These are phyloP conservation scores for Limnothrissa miodon DNA, from an alignment of 2,113 vertebrate genomes.

Conservation along the genomic window DNA sequence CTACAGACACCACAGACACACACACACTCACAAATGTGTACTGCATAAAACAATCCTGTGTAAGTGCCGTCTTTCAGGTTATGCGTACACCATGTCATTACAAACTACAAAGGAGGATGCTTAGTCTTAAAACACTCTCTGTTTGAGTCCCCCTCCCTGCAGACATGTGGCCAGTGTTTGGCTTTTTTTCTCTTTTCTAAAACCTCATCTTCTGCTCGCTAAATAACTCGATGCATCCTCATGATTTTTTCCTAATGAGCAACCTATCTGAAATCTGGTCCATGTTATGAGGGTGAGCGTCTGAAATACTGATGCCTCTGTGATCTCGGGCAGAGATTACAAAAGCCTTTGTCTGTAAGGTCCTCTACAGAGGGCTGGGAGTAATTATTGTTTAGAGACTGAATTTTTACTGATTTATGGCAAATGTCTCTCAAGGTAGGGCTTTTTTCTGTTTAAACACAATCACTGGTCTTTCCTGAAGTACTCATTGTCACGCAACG, in stretches of 20 bases:
- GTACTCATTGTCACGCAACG: slow-evolving; percentile 74
- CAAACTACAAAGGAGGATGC: slow-evolving; percentile 70
- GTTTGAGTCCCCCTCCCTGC: slow-evolving; percentile 64
- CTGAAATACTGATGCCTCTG: slow-evolving; percentile 48
- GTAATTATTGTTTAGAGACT: slow-evolving; percentile 76
- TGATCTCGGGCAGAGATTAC: slow-evolving; percentile 69
- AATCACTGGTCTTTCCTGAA: slow-evolving; percentile 64
- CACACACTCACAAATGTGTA: not conserved
- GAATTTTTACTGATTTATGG: slow-evolving; percentile 73
- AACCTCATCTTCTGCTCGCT: slow-evolving; percentile 45
- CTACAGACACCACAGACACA: not conserved
- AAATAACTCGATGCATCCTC: slow-evolving; percentile 73
- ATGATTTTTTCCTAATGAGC: slow-evolving; percentile 73
- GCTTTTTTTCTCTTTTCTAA: slow-evolving; percentile 42
- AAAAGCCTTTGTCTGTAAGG: slow-evolving; percentile 70
- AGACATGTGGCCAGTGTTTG: slow-evolving; percentile 69
- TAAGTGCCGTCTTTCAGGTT: slow-evolving; percentile 61
- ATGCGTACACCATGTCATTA: slow-evolving; percentile 71
- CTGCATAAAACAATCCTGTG: slow-evolving; percentile 62
- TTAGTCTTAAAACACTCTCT: slow-evolving; percentile 73
- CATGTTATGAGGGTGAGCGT: slow-evolving; percentile 66
- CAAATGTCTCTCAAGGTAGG: slow-evolving; percentile 73
- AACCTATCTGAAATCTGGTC: slow-evolving; percentile 74
- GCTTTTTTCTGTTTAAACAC: slow-evolving; percentile 74
- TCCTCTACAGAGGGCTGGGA: slow-evolving; percentile 65